Evolutionary conservation across 1,140 invertebrate species (phyloP).

Genomic region (roundworm (Caenorhabditis elegans)): WBcel235 BX284605.5:5779501-5780000

Average conservation of each 20-base stretch:
- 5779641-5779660: slow-evolving; percentile 3
- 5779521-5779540: not conserved
- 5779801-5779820: not conserved
- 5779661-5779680: not conserved
- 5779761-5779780: not conserved
- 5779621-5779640: not conserved
- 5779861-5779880: not conserved
- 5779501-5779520: not conserved
- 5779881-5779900: not conserved
- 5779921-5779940: slow-evolving; percentile 6
- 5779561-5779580: not conserved
- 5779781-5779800: slow-evolving; percentile 4
- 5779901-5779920: not conserved
- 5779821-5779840: not conserved
- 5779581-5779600: not conserved
- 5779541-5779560: not conserved
- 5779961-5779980: not conserved
- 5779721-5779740: slow-evolving; percentile 20
- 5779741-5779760: not conserved
- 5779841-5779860: not conserved
- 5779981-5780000: not conserved
- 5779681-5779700: not conserved
- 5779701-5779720: slow-evolving; percentile 13
- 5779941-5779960: slow-evolving; percentile 7
- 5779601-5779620: not conserved